These are phyloP conservation scores for Dendrocincla tyrannina DNA, from an alignment of 2,797 vertebrate genomes.

Conservation along the genomic window DNA sequence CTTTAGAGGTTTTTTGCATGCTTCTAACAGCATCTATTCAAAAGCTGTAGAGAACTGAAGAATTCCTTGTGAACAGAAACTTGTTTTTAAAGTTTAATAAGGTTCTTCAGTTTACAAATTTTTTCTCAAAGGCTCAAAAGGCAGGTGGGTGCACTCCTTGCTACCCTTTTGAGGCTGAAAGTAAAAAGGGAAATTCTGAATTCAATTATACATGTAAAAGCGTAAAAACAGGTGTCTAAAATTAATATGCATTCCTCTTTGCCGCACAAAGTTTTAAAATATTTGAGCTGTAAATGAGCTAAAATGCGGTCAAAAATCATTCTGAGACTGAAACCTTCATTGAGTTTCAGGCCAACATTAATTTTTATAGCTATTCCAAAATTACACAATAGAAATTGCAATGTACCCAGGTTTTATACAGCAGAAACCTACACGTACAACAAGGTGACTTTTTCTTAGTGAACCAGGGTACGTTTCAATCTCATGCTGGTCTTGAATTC, in stretches of 20 bases:
- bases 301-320: background rate
- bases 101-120: background rate
- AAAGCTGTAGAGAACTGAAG: background rate
- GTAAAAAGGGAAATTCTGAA: background rate
- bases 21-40: background rate
- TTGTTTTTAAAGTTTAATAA: background rate
- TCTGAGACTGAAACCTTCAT: background rate
- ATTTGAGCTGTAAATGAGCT: background rate
- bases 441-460: background rate
- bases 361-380: background rate
- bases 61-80: background rate
- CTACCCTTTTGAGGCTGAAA: background rate
- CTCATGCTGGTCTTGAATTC: background rate
- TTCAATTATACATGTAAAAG: background rate
- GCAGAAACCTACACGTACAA: background rate
- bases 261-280: background rate
- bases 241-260: background rate
- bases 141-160: background rate
- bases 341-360: background rate
- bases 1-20: background rate
- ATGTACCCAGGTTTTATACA: background rate
- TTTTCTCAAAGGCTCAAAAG: background rate
- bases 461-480: background rate
- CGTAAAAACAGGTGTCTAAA: conserved; percentile 11
- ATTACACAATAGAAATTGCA: background rate